phyloP scores from a whole-genome alignment of 2,113 vertebrate species.

The Chaetura pelagica region DNA sequence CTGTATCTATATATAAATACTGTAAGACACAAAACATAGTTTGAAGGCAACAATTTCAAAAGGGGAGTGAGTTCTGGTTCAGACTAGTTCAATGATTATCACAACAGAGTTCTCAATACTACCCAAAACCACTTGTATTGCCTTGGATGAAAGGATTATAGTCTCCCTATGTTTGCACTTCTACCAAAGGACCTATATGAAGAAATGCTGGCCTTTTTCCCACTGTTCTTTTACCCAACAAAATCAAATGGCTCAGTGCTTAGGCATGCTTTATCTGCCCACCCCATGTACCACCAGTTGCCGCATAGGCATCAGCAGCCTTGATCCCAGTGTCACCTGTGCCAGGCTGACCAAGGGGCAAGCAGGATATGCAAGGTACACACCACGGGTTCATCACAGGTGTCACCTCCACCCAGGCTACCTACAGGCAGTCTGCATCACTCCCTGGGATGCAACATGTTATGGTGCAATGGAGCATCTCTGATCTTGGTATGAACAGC shows the following conservation, averaged over 20 bases:
- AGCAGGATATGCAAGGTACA: neutral
- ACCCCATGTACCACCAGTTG: no score
- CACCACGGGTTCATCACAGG: neutral
- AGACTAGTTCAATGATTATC: neutral
- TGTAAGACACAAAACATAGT: neutral
- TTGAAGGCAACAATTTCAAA: neutral
- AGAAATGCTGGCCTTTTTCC: neutral
- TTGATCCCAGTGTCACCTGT: neutral
- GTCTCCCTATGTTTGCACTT: neutral
- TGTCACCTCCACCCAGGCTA: neutral
- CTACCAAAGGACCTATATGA: neutral
- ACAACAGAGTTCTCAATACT: neutral
- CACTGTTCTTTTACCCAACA: neutral
- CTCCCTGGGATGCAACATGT: neutral
- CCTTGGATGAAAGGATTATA: neutral
- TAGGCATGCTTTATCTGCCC: neutral
- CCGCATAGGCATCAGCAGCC: neutral
- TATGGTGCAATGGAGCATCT: neutral
- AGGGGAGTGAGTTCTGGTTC: neutral
- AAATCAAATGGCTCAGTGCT: neutral
- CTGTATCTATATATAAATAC: no score
- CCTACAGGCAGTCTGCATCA: neutral
- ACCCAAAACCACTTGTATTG: neutral
- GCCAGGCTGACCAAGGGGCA: neutral
- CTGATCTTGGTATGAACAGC: neutral